A percentile compares a stretch with the other conserved stretches of the same genome.
Conservation (phyloP, 2,113 vertebrate species). For the Pelvicachromis taeniatus region DNA sequence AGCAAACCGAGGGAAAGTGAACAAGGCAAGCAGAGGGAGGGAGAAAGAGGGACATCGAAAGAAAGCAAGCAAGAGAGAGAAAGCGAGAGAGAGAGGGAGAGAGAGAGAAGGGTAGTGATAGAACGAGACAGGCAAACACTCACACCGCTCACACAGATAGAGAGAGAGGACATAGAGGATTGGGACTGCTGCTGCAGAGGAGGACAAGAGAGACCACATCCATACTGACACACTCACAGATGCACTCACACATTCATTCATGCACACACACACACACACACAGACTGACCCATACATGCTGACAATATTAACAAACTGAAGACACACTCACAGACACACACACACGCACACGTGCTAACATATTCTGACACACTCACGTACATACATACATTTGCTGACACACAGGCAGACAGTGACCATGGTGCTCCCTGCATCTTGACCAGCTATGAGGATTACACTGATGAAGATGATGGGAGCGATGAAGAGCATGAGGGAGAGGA, state of each 20-base stretch:
- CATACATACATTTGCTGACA: neutral
- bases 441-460: conserved; percentile 56
- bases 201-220: conserved; percentile 50
- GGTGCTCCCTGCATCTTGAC: conserved; percentile 45
- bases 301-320: conserved; percentile 34
- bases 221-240: conserved; percentile 33
- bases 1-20: conserved; percentile 48
- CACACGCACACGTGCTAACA: conserved; percentile 28
- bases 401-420: conserved; percentile 40
- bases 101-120: conserved; percentile 39
- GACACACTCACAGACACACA: neutral
- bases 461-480: conserved; percentile 50
- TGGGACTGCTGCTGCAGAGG: conserved; percentile 53
- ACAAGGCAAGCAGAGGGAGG: neutral
- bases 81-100: conserved; percentile 11
- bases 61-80: neutral
- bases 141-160: conserved; percentile 44
- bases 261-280: neutral
- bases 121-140: conserved; percentile 48
- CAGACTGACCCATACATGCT: conserved; percentile 39
- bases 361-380: conserved; percentile 7
- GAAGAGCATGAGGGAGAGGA: conserved; percentile 60
- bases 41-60: neutral
- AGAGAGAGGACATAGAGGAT: conserved; percentile 56
- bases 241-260: neutral